A percentile compares a stretch with the other conserved stretches of the same genome.
Conservation (phyloP, 2,888 invertebrate species). For the Stenurella melanura region DNA sequence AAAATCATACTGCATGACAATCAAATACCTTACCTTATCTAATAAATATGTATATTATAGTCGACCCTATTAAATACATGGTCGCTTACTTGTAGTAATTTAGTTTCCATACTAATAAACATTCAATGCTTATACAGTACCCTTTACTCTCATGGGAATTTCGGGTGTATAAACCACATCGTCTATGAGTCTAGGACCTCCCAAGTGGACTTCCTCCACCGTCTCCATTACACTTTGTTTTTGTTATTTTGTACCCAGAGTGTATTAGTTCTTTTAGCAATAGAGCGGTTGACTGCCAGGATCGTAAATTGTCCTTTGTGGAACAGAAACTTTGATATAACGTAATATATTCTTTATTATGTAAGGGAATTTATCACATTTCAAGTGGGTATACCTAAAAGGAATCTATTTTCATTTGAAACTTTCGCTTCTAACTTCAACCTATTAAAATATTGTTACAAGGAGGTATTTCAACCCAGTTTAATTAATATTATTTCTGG, state of each 20-base stretch:
- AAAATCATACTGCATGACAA: not conserved
- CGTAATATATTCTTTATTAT: not conserved
- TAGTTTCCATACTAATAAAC: slow-evolving; percentile 25
- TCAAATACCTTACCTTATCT: not conserved
- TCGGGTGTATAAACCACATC: slow-evolving; percentile 28
- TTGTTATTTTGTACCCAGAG: slow-evolving; percentile 31
- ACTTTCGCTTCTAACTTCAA: too few relatives aligned
- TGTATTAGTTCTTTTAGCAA: slow-evolving; percentile 27
- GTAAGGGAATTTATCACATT: slow-evolving; percentile 14
- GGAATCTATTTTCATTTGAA: too few relatives aligned
- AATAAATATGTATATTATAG: slow-evolving; percentile 19
- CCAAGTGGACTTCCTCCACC: slow-evolving; percentile 16
- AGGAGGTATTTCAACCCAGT: too few relatives aligned
- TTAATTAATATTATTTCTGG: too few relatives aligned
- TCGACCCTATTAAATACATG: slow-evolving; percentile 13
- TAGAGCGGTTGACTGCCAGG: slow-evolving; percentile 14
- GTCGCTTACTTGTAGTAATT: slow-evolving; percentile 4
- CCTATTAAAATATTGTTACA: too few relatives aligned
- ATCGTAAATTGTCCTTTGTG: slow-evolving; percentile 22
- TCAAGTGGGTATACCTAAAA: not conserved
- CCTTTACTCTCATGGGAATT: slow-evolving; percentile 10
- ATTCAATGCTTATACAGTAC: slow-evolving; percentile 18
- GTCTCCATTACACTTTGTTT: slow-evolving; percentile 36
- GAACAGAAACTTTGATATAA: slow-evolving; percentile 12
- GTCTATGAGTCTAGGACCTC: slow-evolving; percentile 9